Evolutionary conservation across 2,888 invertebrate genomes (phyloP), one percentile per base, ranked within the genome.

Genomic region (Lasius fuliginosus): DNA sequence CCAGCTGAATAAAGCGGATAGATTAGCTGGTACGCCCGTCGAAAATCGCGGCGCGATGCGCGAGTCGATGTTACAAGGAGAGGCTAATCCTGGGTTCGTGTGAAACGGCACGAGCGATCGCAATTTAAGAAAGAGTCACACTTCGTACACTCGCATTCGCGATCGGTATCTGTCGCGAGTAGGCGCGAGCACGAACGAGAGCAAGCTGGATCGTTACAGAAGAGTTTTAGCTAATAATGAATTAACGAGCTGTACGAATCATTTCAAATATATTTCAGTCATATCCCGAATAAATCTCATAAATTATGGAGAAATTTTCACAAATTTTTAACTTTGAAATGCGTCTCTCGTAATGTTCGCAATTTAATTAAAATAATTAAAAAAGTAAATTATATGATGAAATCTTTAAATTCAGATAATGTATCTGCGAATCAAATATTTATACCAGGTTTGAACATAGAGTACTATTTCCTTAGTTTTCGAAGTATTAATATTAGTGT

Each of bases 101-200:
- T 84, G 85, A 71, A 68, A 64, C n/a, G 77, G 73, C 85, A 85
- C 85, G 85, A 53, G 84, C 84, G 84, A 73, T 77, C 85, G 69
- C 76, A 83, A 76, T 85, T 85, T 85, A 85, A 85, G 84, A 76
- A 73, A 83, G 69, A 64, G 53, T 53, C 53, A n/a, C 53, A 53
- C 53, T 49, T 42, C 53, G 53, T 53, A 74, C 56, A 67, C 30
- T 56, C 77, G 53, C 30, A 73, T 60, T 60, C 60, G 79, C 79
- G 71, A 74, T 46, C 75, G 30, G 79, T 81, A 81, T 81, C 79
- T 81, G 79, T 60, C 79, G 60, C 36, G 79, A 62, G 60, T n/a
- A 79, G 74, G 73, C 79, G 74, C 46, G 23, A 33, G 74, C 79
- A 81, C 79, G 79, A 81, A 81, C 79, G 60, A 60, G 23, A 46